phyloP scores from a whole-genome alignment of 92 coral and sea anemone species.

The Micromussa lordhowensis region DNA sequence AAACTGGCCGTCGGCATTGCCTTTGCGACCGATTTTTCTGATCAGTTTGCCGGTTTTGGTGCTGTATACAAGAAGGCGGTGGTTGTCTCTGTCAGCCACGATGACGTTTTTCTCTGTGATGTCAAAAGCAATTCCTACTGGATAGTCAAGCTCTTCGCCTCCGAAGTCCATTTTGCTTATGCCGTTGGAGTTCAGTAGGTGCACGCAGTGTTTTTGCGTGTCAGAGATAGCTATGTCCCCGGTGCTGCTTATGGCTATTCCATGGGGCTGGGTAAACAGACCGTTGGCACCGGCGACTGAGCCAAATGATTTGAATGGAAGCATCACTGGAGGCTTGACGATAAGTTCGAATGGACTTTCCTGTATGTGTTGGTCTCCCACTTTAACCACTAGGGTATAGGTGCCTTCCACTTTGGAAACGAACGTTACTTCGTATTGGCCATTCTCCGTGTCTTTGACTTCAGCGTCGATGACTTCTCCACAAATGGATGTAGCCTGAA shows the following conservation, averaged over 20 bases:
- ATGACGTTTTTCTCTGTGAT: slow-evolving; percentile 74
- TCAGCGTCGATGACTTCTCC: slow-evolving; percentile 46
- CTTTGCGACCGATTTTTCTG: slow-evolving; percentile 78
- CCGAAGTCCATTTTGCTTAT: slow-evolving; percentile 75
- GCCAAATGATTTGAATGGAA: slow-evolving; percentile 83
- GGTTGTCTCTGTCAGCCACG: slow-evolving; percentile 90
- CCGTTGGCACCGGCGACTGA: slow-evolving; percentile 77
- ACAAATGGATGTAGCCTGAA: slow-evolving; percentile 44
- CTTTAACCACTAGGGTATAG: slow-evolving; percentile 57
- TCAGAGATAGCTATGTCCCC: slow-evolving; percentile 85
- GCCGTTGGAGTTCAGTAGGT: slow-evolving; percentile 73
- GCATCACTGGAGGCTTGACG: slow-evolving; percentile 79
- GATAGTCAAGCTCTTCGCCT: slow-evolving; percentile 80
- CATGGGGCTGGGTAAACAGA: slow-evolving; percentile 83
- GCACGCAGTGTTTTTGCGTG: slow-evolving; percentile 86
- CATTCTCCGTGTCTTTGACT: slow-evolving; percentile 68
- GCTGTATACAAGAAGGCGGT: slow-evolving; percentile 75
- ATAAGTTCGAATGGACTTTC: slow-evolving; percentile 78
- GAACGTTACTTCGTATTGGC: slow-evolving; percentile 74
- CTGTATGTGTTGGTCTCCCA: slow-evolving; percentile 70
- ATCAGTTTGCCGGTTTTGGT: slow-evolving; percentile 81
- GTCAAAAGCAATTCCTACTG: slow-evolving; percentile 88
- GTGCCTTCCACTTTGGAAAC: slow-evolving; percentile 73
- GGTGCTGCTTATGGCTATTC: slow-evolving; percentile 74
- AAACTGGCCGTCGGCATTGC: slow-evolving; percentile 80